Base-by-base conservation (phyloP, 2,113 vertebrate species). In the Indicator indicator region DNA sequence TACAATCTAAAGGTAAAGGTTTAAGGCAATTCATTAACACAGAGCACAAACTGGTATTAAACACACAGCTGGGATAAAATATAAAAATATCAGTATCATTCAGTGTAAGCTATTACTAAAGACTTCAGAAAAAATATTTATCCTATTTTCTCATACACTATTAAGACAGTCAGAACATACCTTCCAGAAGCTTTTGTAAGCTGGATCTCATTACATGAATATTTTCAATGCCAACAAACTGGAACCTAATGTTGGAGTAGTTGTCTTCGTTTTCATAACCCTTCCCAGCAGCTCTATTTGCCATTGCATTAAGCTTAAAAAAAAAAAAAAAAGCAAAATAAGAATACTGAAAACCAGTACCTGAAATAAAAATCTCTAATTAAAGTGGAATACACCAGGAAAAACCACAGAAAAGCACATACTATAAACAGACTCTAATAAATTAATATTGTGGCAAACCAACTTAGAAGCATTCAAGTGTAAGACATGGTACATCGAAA, bases 221-320 rank as follows among this genome's bases (percentile, higher is more conserved):
- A 96, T 99, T 99, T 97, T 99, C 99, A 85, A 99, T 99, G 94
- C 99, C 99, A 89, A 99, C 99, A 97, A 99, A 99, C 97, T 99
- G 99, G 97, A 99, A 99, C 95, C 99, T 98, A 95, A 99, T 99
- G 97, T 99, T 99, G 89, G 99, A 99, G 97, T 99, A 99, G 98
- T 99, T 99, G 96, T 99, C 99, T 96, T 99, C 99, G n/a, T 99
- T 99, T 96, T 99, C 99, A 62, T 99, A 99, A 88, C 99, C 99
- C 98, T 99, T 99, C 58, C 99, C 99, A 40, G 99, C 99, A 36
- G 99, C 99, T 96, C 99, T 98, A 97, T 99, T 99, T 20, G 99
- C 99, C 86, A 99, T 97, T 4, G 99, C 99, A 80, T 99, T 99
- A 90, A 99, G 96, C 99, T 99, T 93, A 75, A 96, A 97, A 97